Conservation (phyloP, 2,113 vertebrate genomes). For the Turdus rufiventris region DNA sequence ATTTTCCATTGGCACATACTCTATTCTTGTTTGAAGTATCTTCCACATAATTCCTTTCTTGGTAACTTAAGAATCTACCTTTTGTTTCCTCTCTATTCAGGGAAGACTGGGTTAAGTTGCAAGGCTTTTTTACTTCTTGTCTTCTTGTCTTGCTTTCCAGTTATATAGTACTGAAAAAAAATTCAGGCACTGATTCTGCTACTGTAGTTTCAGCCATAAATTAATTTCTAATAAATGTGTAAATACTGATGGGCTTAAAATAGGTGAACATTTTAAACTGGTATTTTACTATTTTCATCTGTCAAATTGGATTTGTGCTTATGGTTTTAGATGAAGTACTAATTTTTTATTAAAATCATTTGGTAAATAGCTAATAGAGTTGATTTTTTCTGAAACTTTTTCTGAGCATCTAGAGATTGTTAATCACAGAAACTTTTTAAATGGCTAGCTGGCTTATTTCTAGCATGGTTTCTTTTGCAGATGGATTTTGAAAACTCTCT, state of each 20-base stretch:
- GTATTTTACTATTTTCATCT: neutral
- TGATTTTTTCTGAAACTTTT: constrained; percentile 3
- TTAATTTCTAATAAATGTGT: neutral
- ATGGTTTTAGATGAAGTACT: neutral
- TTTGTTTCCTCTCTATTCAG: neutral
- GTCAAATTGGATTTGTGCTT: neutral
- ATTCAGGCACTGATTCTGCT: neutral
- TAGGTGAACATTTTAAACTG: neutral
- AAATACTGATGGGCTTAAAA: neutral
- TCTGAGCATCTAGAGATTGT: neutral
- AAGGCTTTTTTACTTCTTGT: neutral
- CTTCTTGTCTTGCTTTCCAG: neutral
- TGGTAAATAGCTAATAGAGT: neutral
- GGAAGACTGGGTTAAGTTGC: neutral
- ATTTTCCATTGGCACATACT: neutral
- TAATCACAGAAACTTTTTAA: neutral
- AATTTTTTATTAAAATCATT: neutral
- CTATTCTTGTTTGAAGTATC: neutral
- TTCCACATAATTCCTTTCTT: neutral
- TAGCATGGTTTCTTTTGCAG: constrained; percentile 37
- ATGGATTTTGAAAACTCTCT: constrained; percentile 40
- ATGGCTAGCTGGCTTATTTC: constrained; percentile 14
- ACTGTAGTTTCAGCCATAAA: neutral
- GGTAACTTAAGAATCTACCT: neutral
- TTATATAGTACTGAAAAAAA: neutral